Conservation (phyloP, 2,113 vertebrate species). For the Ptyas mucosa region DNA sequence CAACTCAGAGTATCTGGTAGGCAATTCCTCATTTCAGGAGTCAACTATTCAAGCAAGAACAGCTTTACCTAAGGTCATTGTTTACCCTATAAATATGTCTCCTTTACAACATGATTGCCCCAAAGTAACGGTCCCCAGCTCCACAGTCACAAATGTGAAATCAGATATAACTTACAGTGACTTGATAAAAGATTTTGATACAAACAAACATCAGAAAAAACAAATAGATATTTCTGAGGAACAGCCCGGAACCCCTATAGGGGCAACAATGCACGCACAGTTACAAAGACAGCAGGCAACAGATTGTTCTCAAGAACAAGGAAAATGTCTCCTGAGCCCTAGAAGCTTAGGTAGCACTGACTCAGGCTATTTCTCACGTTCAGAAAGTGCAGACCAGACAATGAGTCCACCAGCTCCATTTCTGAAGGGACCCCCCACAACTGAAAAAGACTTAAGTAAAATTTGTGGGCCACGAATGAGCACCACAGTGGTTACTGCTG, state of each 20-base stretch:
- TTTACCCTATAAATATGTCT: constrained; percentile 85
- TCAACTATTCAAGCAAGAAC: constrained; percentile 77
- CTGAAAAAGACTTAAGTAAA: constrained; percentile 81
- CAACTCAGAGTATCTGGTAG: constrained; percentile 58
- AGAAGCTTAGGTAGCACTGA: constrained; percentile 96
- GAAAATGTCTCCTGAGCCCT: constrained; percentile 89
- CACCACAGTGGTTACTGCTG: constrained; percentile 69
- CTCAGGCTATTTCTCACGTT: constrained; percentile 96
- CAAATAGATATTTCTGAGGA: constrained; percentile 74
- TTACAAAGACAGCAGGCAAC: constrained; percentile 96
- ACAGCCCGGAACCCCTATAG: constrained; percentile 69
- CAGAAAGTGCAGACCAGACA: constrained; percentile 93
- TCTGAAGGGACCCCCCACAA: constrained; percentile 76
- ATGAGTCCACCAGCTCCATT: constrained; percentile 90
- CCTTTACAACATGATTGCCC: constrained; percentile 85
- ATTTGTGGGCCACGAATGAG: constrained; percentile 50
- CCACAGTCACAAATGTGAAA: constrained; percentile 67
- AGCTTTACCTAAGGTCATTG: constrained; percentile 89
- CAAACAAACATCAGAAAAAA: constrained; percentile 70
- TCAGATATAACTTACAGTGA: constrained; percentile 69
- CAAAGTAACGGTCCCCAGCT: constrained; percentile 74
- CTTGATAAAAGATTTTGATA: constrained; percentile 77
- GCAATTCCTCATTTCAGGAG: constrained; percentile 69
- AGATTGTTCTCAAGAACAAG: constrained; percentile 88
- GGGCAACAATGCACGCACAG: constrained; percentile 79